Evolutionary conservation across 2,888 invertebrate genomes (phyloP).

Genomic region (Phyllotreta striolata): DNA sequence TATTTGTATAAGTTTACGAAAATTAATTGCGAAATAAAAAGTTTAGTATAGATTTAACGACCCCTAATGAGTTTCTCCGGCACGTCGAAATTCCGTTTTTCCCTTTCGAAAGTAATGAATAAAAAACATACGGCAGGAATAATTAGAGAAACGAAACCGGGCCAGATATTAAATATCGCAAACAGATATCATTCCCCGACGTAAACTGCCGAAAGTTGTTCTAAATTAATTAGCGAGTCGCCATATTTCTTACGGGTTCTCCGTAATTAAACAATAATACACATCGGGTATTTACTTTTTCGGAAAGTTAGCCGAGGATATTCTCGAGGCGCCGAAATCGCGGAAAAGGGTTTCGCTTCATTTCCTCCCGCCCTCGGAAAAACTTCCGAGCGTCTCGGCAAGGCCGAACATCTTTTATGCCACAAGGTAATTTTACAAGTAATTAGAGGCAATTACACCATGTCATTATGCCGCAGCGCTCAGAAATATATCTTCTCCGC

Average conservation of each 20-base stretch:
- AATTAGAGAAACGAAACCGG: slow-evolving; percentile 45
- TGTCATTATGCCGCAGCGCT: slow-evolving; percentile 61
- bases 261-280: slow-evolving; percentile 61
- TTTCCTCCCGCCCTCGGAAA: slow-evolving; percentile 58
- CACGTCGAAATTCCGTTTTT: not conserved
- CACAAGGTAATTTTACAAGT: slow-evolving; percentile 65
- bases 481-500: slow-evolving; percentile 58
- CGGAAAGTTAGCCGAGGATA: slow-evolving; percentile 34
- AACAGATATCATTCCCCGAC: slow-evolving; percentile 51
- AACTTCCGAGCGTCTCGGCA: slow-evolving; percentile 56
- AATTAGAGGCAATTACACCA: slow-evolving; percentile 64
- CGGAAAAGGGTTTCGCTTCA: slow-evolving; percentile 54
- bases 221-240: slow-evolving; percentile 58
- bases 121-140: slow-evolving; percentile 46
- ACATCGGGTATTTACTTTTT: slow-evolving; percentile 53
- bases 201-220: slow-evolving; percentile 50
- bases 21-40: no score
- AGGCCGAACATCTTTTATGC: slow-evolving; percentile 61
- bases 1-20: no score
- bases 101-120: slow-evolving; percentile 29
- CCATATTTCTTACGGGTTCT: slow-evolving; percentile 57
- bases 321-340: slow-evolving; percentile 37
- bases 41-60: no score
- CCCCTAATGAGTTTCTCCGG: no score
- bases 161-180: slow-evolving; percentile 49